Percentiles rank a stretch among this genome's conserved stretches.
Evolutionary conservation across 2,113 vertebrate genomes (phyloP).

Genomic region (Pardalotus punctatus): DNA sequence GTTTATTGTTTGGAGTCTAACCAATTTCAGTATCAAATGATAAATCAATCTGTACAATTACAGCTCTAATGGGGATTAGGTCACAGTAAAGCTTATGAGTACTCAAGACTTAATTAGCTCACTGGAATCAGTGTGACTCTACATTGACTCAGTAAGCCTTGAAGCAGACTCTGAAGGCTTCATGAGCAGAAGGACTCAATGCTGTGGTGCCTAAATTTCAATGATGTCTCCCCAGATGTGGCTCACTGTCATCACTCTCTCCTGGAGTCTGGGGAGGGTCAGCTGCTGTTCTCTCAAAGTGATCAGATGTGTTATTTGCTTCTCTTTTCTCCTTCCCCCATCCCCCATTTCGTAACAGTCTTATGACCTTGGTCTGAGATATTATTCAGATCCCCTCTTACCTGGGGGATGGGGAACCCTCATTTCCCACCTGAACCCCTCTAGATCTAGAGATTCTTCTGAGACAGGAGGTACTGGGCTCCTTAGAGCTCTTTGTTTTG

Average conservation of each 20-base stretch:
- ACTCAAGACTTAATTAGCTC: slow-evolving; percentile 52
- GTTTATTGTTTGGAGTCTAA: slow-evolving; percentile 11
- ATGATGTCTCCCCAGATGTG: background rate
- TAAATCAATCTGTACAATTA: slow-evolving; percentile 52
- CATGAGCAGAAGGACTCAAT: background rate
- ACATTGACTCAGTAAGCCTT: background rate
- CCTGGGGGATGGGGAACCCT: background rate
- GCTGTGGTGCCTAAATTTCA: background rate
- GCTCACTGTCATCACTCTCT: background rate
- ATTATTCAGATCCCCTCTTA: background rate
- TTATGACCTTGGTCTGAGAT: background rate
- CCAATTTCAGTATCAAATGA: slow-evolving; percentile 22
- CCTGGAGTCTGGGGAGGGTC: background rate
- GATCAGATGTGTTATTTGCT: background rate
- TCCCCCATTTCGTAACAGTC: background rate
- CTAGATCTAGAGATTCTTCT: background rate
- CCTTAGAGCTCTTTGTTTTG: background rate
- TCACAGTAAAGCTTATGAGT: slow-evolving; percentile 31
- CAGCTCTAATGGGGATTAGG: slow-evolving; percentile 41
- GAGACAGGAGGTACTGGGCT: background rate
- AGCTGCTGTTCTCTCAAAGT: background rate
- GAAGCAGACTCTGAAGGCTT: background rate
- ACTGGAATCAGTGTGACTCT: slow-evolving; percentile 10
- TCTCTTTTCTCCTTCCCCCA: background rate
- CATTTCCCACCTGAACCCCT: background rate